Base-by-base conservation (phyloP, 23 tunicate genomes). In the Aplidium turbinatum region DNA sequence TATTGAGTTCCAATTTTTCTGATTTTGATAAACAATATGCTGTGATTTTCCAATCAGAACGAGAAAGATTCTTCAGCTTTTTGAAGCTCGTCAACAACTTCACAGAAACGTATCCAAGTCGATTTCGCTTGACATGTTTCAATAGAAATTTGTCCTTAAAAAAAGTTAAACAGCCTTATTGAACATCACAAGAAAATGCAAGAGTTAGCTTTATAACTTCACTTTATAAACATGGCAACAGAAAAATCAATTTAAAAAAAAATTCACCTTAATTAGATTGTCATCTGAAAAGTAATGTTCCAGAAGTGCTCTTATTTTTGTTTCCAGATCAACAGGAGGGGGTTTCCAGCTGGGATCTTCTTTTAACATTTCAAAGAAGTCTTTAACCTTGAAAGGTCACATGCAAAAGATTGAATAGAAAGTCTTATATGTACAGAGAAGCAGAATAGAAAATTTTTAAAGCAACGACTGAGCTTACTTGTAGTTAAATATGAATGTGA, bases 211-310 rank as follows among this genome's bases (percentile, higher is more conserved):
- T n/a, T n/a, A n/a, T n/a, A n/a, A n/a, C n/a, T n/a, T n/a, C n/a
- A n/a, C n/a, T n/a, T n/a, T n/a, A n/a, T n/a, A n/a, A n/a, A n/a
- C n/a, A n/a, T n/a, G n/a, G n/a, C n/a, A n/a, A n/a, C n/a, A n/a
- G n/a, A n/a, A n/a, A n/a, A n/a, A n/a, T n/a, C n/a, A n/a, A n/a
- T n/a, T n/a, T n/a, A n/a, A n/a, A n/a, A n/a, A n/a, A n/a, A n/a
- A n/a, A n/a, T n/a, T n/a, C n/a, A 91, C 97, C 81, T 94, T 94
- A 3, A 76, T 47, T 20, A 94, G 46, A 73, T 94, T 94, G 40
- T 87, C 95, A 81, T 94, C 85, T 0, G 99, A 94, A 66, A 94
- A 94, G 52, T 94, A 94, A 51, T 83, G 90, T 35, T 94, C 99
- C 23, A 94, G 72, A 33, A 94, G 81, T 23, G 68, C 28, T 32